Conservation (phyloP, 1,140 invertebrate genomes). For the Lethrus apterus region DNA sequence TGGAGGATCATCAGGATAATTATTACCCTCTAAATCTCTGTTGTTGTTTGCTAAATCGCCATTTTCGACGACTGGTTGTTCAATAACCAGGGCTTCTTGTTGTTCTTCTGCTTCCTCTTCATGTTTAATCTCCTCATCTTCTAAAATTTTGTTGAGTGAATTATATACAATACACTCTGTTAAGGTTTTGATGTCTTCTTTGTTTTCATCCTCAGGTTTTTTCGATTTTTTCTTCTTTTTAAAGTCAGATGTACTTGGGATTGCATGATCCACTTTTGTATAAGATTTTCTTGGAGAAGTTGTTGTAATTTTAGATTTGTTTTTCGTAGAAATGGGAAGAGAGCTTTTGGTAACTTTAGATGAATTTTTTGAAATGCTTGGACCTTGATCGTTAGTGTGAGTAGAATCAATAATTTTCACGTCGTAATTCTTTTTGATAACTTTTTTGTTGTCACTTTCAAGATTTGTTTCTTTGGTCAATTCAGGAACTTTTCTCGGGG, state of each 20-base stretch:
- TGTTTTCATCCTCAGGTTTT: constrained; percentile 19
- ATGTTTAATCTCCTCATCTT: constrained; percentile 10
- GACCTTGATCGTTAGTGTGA: constrained; percentile 1
- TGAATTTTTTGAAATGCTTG: neutral
- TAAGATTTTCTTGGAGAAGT: constrained; percentile 2
- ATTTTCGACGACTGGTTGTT: constrained; percentile 42
- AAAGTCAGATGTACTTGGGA: constrained; percentile 11
- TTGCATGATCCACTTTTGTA: neutral
- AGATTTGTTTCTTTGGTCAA: neutral
- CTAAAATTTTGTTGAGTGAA: constrained; percentile 28
- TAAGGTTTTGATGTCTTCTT: constrained; percentile 29
- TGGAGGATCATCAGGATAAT: constrained; percentile 37
- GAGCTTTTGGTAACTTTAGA: neutral
- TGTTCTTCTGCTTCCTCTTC: constrained; percentile 2
- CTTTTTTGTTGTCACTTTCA: neutral
- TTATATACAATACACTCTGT: constrained; percentile 31
- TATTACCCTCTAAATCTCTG: constrained; percentile 48
- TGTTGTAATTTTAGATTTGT: constrained; percentile 2
- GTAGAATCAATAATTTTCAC: constrained; percentile 1
- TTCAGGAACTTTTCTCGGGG: too few relatives aligned
- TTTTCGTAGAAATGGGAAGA: neutral
- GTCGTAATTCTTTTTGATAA: constrained; percentile 2
- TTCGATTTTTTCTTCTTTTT: constrained; percentile 12
- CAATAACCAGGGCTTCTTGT: too few relatives aligned
- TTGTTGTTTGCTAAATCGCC: constrained; percentile 51